Evolutionary conservation across 2,888 invertebrate species (phyloP), one percentile per base, ranked within the genome.

Genomic region (Parascotia fuliginaria): DNA sequence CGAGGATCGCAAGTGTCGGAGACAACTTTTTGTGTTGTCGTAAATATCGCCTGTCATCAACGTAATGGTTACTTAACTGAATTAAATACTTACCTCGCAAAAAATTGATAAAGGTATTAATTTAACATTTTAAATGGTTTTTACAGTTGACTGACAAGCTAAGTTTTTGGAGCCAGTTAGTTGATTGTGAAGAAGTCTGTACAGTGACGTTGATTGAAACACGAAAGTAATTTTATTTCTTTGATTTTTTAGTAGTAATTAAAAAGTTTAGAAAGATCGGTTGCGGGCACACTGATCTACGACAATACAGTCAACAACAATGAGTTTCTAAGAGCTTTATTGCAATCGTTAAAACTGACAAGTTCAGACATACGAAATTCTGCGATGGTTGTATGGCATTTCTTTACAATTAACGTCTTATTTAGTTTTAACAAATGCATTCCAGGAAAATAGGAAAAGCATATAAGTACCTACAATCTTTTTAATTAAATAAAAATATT

Each of bases 11-110:
- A 72, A 73, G 62, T 65, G 62, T 51, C 60, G 62, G 60, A 60
- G 72, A 75, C 75, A 66, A 76, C 68, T 85, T 89, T 89, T 88
- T 87, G 76, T 72, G 65, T 67, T 60, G 74, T 56, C 70, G 60
- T 73, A 76, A 83, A 83, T 83, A 81, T 66, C 74, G 64, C 63
- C 80, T 83, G 85, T 85, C 87, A 81, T 72, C 78, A 64, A 55
- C 53, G 60, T 83, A 78, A 76, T 76, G 71, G 77, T 77, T 73
- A 75, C 72, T 75, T 83, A 88, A 89, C 89, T 88, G 78, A 88
- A 85, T 89, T 83, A 85, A 85, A 77, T 74, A 69, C 65, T 67
- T 51, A 28, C 28, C 28, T 37, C 34, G 47, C 65, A 67, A 69
- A 66, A 65, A 68, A 64, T 16, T 52, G 57, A 68, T 57, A 61